Percentiles rank a stretch among this genome's conserved stretches.
Evolutionary conservation across 2,888 invertebrate genomes (phyloP).

Genomic region (Dusona sp.): DNA sequence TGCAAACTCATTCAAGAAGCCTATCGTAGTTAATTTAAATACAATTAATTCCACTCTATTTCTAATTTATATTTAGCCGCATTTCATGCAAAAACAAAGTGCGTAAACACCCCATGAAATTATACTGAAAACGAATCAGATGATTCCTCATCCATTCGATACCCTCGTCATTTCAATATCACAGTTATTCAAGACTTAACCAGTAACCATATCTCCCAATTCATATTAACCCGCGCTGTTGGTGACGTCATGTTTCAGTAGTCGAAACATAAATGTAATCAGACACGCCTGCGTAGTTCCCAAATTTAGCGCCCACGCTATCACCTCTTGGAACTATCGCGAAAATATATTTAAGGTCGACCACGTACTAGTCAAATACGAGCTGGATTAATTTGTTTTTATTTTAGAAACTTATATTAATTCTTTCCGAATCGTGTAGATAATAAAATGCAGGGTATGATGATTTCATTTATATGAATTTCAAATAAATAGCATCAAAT

Average conservation of each 20-base stretch:
- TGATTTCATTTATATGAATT: not conserved
- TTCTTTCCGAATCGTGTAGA: not conserved
- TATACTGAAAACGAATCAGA: too few relatives aligned
- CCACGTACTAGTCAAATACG: not conserved
- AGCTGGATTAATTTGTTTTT: not conserved
- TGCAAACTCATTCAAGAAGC: too few relatives aligned
- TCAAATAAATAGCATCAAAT: too few relatives aligned
- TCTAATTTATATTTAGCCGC: too few relatives aligned
- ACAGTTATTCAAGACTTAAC: not conserved
- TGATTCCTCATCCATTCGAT: not conserved
- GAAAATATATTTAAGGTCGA: too few relatives aligned
- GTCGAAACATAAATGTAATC: constrained; percentile 3
- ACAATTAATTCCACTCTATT: too few relatives aligned
- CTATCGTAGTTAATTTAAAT: too few relatives aligned
- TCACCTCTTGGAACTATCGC: too few relatives aligned
- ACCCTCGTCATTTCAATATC: not conserved
- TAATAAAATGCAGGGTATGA: not conserved
- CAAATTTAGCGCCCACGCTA: not conserved
- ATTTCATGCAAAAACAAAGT: too few relatives aligned
- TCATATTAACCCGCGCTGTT: not conserved
- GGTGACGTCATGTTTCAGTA: constrained; percentile 22
- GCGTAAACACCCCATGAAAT: too few relatives aligned
- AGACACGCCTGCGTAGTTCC: constrained; percentile 15
- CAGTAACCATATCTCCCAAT: not conserved
- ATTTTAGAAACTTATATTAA: not conserved